A percentile compares a stretch with the other conserved stretches of the same genome.
phyloP scores from a whole-genome alignment of 2,797 vertebrate species.

The Labroides dimidiatus region DNA sequence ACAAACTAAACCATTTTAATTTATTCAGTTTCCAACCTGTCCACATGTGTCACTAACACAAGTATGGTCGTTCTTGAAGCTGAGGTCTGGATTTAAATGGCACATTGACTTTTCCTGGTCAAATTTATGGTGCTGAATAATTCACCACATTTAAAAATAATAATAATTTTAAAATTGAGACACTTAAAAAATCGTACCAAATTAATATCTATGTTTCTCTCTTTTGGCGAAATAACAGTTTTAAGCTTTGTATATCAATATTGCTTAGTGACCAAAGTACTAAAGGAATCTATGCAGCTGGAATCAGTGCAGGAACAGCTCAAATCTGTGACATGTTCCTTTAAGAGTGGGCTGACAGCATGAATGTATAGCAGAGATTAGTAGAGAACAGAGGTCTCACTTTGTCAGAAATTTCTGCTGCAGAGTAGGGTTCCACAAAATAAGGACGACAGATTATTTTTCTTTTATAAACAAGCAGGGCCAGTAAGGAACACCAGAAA shows the following conservation, averaged over 20 bases:
- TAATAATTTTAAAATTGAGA: not conserved
- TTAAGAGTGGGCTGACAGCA: slow-evolving; percentile 81
- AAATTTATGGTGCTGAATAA: too few relatives aligned
- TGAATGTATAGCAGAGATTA: slow-evolving; percentile 40
- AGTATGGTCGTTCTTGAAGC: not conserved
- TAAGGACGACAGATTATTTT: not conserved
- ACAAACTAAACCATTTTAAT: slow-evolving; percentile 34
- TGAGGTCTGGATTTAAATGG: not conserved
- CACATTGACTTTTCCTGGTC: not conserved
- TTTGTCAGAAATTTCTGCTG: not conserved
- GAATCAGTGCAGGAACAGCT: not conserved
- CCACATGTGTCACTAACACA: not conserved
- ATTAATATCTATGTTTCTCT: too few relatives aligned
- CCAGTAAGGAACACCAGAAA: too few relatives aligned
- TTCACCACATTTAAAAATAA: too few relatives aligned
- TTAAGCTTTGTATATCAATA: not conserved
- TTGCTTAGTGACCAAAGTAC: too few relatives aligned
- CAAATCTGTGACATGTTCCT: slow-evolving; percentile 62
- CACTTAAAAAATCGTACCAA: too few relatives aligned
- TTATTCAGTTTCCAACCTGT: not conserved
- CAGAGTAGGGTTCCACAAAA: not conserved
- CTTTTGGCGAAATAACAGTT: not conserved
- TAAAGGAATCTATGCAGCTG: not conserved
- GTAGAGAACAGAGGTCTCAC: slow-evolving; percentile 20
- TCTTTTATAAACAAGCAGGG: too few relatives aligned